Conservation (phyloP, 2,113 vertebrate genomes). For the Cephalopterus ornatus region DNA sequence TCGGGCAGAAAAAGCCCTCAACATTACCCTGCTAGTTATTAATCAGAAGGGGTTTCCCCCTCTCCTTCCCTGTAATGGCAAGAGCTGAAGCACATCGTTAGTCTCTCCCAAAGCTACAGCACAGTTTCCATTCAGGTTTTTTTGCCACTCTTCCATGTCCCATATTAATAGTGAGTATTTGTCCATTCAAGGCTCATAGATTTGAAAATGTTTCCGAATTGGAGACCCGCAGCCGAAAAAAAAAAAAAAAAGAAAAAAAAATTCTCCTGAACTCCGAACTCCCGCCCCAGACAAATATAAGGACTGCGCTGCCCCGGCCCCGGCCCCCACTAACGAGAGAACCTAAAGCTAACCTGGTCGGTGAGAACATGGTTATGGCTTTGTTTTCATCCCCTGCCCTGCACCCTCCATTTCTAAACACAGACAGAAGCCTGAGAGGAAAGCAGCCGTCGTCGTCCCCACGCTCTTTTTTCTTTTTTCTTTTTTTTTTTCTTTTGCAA, state of each 20-base stretch:
- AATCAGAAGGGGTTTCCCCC: constrained; percentile 78
- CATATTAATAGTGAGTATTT: constrained; percentile 72
- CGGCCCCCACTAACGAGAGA: background rate
- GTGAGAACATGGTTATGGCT: constrained; percentile 38
- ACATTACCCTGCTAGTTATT: constrained; percentile 87
- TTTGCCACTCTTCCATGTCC: constrained; percentile 73
- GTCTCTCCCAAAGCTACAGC: constrained; percentile 61
- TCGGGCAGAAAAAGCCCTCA: constrained; percentile 87
- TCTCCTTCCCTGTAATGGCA: constrained; percentile 60
- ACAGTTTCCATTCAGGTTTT: constrained; percentile 71
- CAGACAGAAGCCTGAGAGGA: background rate
- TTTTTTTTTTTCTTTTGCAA: background rate
- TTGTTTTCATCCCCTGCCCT: constrained; percentile 37
- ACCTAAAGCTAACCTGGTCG: constrained; percentile 57
- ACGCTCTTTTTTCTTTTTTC: background rate
- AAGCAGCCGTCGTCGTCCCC: background rate
- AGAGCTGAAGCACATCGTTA: constrained; percentile 66
- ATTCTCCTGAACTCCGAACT: background rate
- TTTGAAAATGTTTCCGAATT: constrained; percentile 65
- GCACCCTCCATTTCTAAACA: background rate
- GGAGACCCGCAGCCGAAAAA: background rate
- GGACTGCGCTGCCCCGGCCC: background rate
- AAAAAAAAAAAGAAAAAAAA: too few species aligned
- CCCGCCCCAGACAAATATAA: background rate
- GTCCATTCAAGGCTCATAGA: constrained; percentile 69